Base-by-base conservation (phyloP, 1,140 invertebrate species). In the Cheumatopsyche charites region DNA sequence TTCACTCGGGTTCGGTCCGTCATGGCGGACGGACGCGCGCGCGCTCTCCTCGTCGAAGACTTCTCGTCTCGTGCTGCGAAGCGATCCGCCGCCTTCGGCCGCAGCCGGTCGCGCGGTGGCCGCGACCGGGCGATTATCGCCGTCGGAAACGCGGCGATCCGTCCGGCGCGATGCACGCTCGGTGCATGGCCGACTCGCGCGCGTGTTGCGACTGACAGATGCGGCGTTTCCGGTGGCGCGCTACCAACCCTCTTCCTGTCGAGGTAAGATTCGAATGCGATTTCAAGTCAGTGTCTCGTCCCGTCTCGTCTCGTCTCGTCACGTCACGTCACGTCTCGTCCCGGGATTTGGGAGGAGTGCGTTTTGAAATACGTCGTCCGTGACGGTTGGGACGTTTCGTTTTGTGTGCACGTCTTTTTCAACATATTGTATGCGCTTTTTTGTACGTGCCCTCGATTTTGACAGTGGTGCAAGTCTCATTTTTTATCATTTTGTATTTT, bases 1-100 rank as follows among this genome's bases (percentile, higher is more conserved):
- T 66, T 66, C 63, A 66, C 63, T 66, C 36, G n/a, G 62, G 62
- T 63, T 63, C 63, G 63, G 17, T 6, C 63, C 41, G 42, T 13
- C 17, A 5, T 5, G 55, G 15, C 19, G 23, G 15, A 5, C 21
- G 42, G 42, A 12, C 6, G 19, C 63, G 42, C n/a, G n/a, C 41
- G 62, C 41, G 11, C 3, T 12, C 62, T 17, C 7, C 62, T 9
- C 62, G 36, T 26, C n/a, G 29, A 9, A 3, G 3, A 36, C 29
- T 4, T 36, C 29, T 4, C 9, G 29, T 36, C 29, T 36, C 1
- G 1, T 6, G 7, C 9, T 17, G 19, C 47, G 19, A 52, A 52
- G 47, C 47, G 47, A 36, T 36, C 29, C 3, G 29, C 9, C 29
- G 9, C n/a, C n/a, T n/a, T n/a, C n/a, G n/a, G n/a, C n/a, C n/a